phyloP scores from a whole-genome alignment of 2,888 invertebrate species.

The Serrognathus titanus region DNA sequence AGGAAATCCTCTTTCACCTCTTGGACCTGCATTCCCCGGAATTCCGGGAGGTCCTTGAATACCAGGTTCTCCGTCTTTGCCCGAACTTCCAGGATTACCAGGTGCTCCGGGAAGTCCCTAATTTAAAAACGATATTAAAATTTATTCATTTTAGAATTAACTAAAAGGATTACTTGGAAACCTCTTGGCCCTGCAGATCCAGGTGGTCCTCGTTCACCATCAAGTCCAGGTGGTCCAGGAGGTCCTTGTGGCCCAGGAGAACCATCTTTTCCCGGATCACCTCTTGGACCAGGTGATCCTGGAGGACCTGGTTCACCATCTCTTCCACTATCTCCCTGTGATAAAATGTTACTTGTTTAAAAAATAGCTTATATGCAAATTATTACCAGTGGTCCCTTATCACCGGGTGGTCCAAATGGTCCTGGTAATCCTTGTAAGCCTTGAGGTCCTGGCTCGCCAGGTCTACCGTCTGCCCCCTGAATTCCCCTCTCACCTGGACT shows the following conservation, averaged over 20 bases:
- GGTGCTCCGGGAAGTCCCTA: conserved; percentile 65
- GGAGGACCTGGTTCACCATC: conserved; percentile 73
- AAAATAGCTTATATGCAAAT: background rate
- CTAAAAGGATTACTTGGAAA: conserved; percentile 60
- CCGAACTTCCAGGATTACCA: conserved; percentile 69
- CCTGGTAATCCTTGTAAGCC: conserved; percentile 80
- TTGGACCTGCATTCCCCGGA: conserved; percentile 54
- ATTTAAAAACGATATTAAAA: background rate
- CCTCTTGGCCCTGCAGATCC: conserved; percentile 77
- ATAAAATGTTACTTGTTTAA: background rate
- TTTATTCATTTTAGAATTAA: background rate
- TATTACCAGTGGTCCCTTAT: conserved; percentile 68
- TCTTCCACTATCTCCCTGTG: conserved; percentile 73
- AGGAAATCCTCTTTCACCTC: conserved; percentile 67
- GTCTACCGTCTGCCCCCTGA: conserved; percentile 80
- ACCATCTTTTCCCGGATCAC: conserved; percentile 77
- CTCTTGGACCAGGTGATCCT: conserved; percentile 75
- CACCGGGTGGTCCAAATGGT: conserved; percentile 72
- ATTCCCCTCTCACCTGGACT: conserved; percentile 69
- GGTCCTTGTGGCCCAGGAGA: conserved; percentile 70
- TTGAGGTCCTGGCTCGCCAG: conserved; percentile 77
- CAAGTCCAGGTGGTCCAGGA: conserved; percentile 67
- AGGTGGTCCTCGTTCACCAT: conserved; percentile 72
- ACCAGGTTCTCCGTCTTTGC: conserved; percentile 79
- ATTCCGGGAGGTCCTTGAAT: conserved; percentile 61